Base-by-base conservation (phyloP, 2,888 invertebrate species). In the Morpho achilles region DNA sequence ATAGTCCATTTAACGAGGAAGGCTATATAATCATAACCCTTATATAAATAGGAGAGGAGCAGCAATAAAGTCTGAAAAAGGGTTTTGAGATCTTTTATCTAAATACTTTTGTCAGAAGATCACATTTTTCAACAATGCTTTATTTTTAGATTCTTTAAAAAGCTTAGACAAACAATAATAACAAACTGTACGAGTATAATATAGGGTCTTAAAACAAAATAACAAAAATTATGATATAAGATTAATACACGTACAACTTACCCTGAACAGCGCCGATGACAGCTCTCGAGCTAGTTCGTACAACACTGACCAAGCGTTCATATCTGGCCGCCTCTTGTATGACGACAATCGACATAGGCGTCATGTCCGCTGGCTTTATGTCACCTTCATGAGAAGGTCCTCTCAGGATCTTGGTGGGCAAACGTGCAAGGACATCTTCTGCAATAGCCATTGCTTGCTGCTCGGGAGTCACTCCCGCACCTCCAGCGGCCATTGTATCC, bases 301-400 rank as follows among this genome's bases (percentile, higher is more conserved):
- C 95, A n/a, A 94, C 92, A 7, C 74, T 77, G n/a, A 96, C 91
- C 7, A 98, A 89, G 53, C 93, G 92, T 63, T 96, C 96, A 71
- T 95, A 96, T 53, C 96, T 82, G 7, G 94, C 95, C 87, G 96
- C 95, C 82, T 97, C 97, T 80, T 97, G 96, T 4, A 97, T 95
- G 55, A 98, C 91, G 0, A 98, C 98, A 1, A 98, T 98, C 73
- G 98, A 98, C 97, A 98, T 97, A 70, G 97, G 97, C 8, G 91
- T 98, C 96, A 80, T 94, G 84, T 85, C 98, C 92, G 67, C 91
- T 77, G 59, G 96, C 94, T 58, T 98, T 94, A 91, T 95, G 94
- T 84, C 94, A 91, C 78, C 92, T 81, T 75, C 94, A 86, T 56
- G 95, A 87, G 66, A 89, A 74, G 75, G 95, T 86, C 69, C 96